phyloP scores from a whole-genome alignment of 2,113 vertebrate genomes.

The Sylvicapra grimmia region DNA sequence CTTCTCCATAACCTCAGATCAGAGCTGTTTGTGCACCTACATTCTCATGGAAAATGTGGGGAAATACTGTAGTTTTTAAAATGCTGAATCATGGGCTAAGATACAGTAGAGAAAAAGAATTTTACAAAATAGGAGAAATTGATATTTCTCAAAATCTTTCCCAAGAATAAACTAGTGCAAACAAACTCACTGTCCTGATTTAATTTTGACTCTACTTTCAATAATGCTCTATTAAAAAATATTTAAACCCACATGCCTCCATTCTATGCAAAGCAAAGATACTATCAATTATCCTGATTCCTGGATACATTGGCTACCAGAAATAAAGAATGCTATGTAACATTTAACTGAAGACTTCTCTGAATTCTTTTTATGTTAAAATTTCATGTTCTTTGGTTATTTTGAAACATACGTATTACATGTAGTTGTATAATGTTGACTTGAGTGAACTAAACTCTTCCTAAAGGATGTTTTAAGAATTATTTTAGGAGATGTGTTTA shows the following conservation, averaged over 20 bases:
- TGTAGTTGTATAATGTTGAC: slow-evolving; percentile 8
- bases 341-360: not conserved
- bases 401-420: not conserved
- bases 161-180: not conserved
- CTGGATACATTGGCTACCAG: not conserved
- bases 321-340: not conserved
- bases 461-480: slow-evolving; percentile 5
- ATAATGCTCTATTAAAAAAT: not conserved
- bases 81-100: not conserved
- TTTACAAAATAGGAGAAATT: not conserved
- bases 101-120: not conserved
- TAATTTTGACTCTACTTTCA: not conserved
- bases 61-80: not conserved
- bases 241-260: not conserved
- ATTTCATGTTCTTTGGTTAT: not conserved
- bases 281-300: not conserved
- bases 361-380: not conserved
- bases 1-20: not conserved
- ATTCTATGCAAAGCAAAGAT: not conserved
- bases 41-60: not conserved
- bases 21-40: not conserved
- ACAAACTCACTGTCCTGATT: not conserved
- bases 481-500: not conserved
- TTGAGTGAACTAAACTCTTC: not conserved
- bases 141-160: not conserved